These are phyloP conservation scores for Dallia pectoralis DNA, from an alignment of 2,797 vertebrate species.

Conservation along the genomic window DNA sequence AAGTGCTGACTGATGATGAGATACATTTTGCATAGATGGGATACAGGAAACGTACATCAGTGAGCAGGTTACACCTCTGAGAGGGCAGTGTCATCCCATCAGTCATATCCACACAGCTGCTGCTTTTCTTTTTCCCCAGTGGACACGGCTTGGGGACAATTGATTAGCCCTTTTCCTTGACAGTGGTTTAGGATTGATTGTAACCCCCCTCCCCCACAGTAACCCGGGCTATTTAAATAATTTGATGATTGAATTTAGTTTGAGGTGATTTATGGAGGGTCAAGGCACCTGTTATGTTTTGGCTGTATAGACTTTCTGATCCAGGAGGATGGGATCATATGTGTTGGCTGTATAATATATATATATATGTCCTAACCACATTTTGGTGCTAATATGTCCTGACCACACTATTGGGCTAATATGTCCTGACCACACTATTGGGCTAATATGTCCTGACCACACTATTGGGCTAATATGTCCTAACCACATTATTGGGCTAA, in stretches of 20 bases:
- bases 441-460: no score
- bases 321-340: no score
- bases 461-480: no score
- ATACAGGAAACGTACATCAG: not conserved
- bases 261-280: conserved; percentile 6
- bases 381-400: no score
- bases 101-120: conserved; percentile 30
- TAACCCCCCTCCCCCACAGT: not conserved
- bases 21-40: conserved; percentile 21
- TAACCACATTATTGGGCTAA: no score
- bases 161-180: conserved; percentile 38
- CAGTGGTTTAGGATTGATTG: conserved; percentile 19
- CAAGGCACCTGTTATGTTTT: not conserved
- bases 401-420: no score
- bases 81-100: conserved; percentile 5
- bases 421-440: no score
- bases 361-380: no score
- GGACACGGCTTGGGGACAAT: conserved; percentile 19
- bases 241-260: not conserved
- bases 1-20: not conserved
- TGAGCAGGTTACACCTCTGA: conserved; percentile 5
- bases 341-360: conserved; percentile 26
- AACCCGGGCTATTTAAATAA: not conserved
- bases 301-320: no score
- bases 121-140: not conserved